Base-by-base conservation (phyloP, 1,140 invertebrate genomes). In the Globodera rostochiensis region DNA sequence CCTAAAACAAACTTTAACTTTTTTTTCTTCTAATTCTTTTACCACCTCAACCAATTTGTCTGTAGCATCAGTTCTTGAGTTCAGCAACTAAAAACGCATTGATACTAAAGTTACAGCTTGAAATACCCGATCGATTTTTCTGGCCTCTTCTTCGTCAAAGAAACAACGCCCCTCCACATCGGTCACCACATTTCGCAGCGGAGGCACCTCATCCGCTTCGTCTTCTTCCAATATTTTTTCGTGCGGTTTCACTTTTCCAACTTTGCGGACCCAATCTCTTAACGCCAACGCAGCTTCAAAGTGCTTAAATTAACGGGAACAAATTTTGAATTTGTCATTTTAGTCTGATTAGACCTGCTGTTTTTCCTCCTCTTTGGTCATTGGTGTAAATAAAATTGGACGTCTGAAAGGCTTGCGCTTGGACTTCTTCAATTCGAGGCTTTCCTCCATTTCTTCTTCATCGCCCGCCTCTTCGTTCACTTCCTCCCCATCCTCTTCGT, bases 111-210 rank as follows among this genome's bases (percentile, higher is more conserved):
- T 76, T 36, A 36, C 36, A 36, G 36, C 36, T 36, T 36, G 36
- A 36, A 36, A 36, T 76, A 80, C 79, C 57, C 46, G 76, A 45
- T 80, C 79, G 57, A 80, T 80, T 50, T 80, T 73, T 21, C 79
- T 69, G 0, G 79, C 79, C 47, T 80, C 79, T 13, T 80, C 79
- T 49, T 76, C 79, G 6, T 74, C 69, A 73, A 76, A 70, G 6
- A 77, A 11, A 21, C 53, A 50, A 78, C 69, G 46, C 19, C 50
- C 36, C 45, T 9, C 57, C 6, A n/a, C 46, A 74, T 53, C 79
- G 15, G 13, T 45, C 21, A 21, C n/a, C 11, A 60, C 70, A 47
- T 57, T 64, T 45, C n/a, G 60, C 73, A 45, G 73, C 3, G 73
- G 60, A 9, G 60, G 60, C 50, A 64, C 50, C 46, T 53, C 73